Conservation (phyloP, 2,888 invertebrate genomes). For the Pseudanteris insignis region DNA sequence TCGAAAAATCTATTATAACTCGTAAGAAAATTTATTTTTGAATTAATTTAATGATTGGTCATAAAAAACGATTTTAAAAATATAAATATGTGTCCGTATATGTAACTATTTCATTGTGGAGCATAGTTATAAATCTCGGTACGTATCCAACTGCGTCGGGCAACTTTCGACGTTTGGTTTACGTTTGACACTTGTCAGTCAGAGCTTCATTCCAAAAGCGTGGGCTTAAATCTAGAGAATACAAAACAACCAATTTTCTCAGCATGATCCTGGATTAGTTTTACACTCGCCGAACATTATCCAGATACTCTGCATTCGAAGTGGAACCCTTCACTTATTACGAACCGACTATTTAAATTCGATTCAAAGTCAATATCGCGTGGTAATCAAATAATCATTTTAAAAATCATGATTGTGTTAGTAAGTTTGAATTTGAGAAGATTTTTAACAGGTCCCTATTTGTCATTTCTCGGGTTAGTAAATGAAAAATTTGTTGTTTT, state of each 20-base stretch:
- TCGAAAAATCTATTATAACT: too few species aligned
- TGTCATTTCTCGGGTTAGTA: too few species aligned
- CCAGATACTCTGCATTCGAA: constrained; percentile 57
- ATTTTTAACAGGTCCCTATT: too few species aligned
- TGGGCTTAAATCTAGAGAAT: constrained; percentile 49
- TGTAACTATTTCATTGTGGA: background rate
- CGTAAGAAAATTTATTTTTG: too few species aligned
- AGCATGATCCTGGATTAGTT: constrained; percentile 41
- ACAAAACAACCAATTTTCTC: constrained; percentile 58
- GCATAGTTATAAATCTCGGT: background rate
- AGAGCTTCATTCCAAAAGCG: constrained; percentile 18
- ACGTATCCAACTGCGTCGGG: background rate
- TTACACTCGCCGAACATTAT: constrained; percentile 52
- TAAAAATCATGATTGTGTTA: background rate
- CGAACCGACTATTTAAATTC: too few species aligned
- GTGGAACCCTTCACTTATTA: constrained; percentile 52
- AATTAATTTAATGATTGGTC: too few species aligned
- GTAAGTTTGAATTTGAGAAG: too few species aligned
- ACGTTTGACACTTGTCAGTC: constrained; percentile 16
- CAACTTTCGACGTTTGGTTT: too few species aligned
- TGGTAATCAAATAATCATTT: too few species aligned
- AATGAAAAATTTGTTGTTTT: background rate
- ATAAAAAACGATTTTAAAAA: too few species aligned
- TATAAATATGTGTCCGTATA: too few species aligned
- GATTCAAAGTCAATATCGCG: background rate